A percentile compares a stretch with the other conserved stretches of the same genome.
These are phyloP conservation scores for Saccostrea echinata DNA, from an alignment of 1,140 invertebrate genomes.

Conservation along the genomic window DNA sequence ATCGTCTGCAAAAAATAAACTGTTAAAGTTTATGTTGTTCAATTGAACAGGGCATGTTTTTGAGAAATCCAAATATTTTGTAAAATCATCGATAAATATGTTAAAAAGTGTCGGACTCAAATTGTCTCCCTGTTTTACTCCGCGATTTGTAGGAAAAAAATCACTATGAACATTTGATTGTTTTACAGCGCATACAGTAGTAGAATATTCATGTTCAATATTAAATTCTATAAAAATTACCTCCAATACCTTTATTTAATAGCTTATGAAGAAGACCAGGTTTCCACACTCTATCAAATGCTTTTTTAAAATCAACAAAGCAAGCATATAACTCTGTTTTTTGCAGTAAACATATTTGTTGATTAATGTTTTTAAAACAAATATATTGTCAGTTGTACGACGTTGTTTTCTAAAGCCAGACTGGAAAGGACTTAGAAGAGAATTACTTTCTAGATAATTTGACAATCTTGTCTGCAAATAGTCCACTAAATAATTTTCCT, in stretches of 20 bases:
- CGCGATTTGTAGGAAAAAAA: neutral
- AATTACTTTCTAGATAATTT: neutral
- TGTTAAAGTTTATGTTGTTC: neutral
- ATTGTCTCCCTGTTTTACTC: too few relatives aligned
- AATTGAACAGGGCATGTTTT: neutral
- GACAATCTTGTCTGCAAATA: neutral
- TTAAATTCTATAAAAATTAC: neutral
- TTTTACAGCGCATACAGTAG: neutral
- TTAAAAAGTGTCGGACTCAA: neutral
- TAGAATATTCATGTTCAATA: neutral
- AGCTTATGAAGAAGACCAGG: conserved; percentile 16
- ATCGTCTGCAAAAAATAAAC: neutral
- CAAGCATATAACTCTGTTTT: neutral
- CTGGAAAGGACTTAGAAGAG: conserved; percentile 2
- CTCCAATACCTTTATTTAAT: neutral
- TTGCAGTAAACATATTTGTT: too few relatives aligned
- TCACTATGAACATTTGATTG: neutral
- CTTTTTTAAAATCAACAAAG: conserved; percentile 12
- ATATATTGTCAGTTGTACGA: neutral
- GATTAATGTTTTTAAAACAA: neutral
- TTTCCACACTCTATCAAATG: neutral
- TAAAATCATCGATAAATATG: neutral
- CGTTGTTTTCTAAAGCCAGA: neutral
- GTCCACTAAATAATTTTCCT: too few relatives aligned
- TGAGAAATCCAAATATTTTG: neutral